Base-by-base conservation (phyloP, 64 coral and sea anemone species). In the Stylophora pistillata region DNA sequence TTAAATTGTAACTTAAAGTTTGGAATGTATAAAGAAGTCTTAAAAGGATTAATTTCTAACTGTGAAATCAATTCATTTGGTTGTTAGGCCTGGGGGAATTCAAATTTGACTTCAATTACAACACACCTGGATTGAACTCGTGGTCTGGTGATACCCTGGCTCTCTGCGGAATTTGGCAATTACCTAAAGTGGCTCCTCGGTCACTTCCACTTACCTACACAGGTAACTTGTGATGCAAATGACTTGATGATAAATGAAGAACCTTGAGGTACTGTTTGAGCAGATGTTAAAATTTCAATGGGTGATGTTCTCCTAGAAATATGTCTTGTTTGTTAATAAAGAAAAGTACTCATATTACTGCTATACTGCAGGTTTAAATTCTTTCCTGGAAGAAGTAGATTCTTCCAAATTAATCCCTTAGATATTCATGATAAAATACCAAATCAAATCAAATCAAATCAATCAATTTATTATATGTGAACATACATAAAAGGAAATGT, bases 91-190 rank as follows among this genome's bases (percentile, higher is more conserved):
- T 99, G 55, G 86, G 85, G 64, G 97, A 99, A 78, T 90, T 99
- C 71, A 94, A 95, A 69, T 99, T 99, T 91, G 90, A 99, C 53
- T 80, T 99, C 16, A 99, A 99, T 37, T 95, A 99, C 59, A 99
- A 99, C 74, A 84, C 97, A 75, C 88, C 97, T 53, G 95, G 93
- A 20, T 56, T 99, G 58, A 99, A 99, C 73, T 65, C 30, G 6
- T 99, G 97, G 97, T 95, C 90, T 33, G 93, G 90, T 41, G 90
- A 92, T 74, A 86, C 97, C 0, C 63, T 99, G 1, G 82, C 91
- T 17, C 73, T 88, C 18, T 91, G 93, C 20, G 97, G 97, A 27
- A 91, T 95, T 20, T 99, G 97, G 97, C 90, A 99, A 74, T 55
- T 92, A 56, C 82, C 97, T 20, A 89, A 95, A 41, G 73, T 92